phyloP scores from a whole-genome alignment of 2,797 vertebrate genomes.

The Huso huso region DNA sequence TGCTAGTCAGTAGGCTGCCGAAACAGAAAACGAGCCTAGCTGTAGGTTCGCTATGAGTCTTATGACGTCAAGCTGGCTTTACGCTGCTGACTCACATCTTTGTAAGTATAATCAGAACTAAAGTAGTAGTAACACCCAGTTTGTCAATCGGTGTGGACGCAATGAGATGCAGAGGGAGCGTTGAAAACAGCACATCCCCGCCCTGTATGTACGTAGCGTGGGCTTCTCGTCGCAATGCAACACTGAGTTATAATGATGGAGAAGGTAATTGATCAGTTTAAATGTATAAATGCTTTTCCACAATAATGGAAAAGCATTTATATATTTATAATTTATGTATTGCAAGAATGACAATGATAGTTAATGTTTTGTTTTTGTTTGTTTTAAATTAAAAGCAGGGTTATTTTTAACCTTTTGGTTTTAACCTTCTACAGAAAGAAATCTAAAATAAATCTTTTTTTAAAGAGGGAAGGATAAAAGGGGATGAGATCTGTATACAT shows the following conservation, averaged over 20 bases:
- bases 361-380: no score
- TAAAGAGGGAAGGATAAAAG: no score
- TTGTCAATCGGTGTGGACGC: slow-evolving; percentile 15
- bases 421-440: no score
- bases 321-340: no score
- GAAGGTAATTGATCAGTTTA: neutral
- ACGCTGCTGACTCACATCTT: slow-evolving; percentile 57
- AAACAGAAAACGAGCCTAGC: slow-evolving; percentile 22
- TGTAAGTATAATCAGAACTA: slow-evolving; percentile 40
- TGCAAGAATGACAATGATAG: no score
- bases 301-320: no score
- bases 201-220: neutral
- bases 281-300: no score
- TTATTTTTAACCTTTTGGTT: no score
- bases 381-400: no score
- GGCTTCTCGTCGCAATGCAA: slow-evolving; percentile 1
- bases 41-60: slow-evolving; percentile 32
- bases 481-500: no score
- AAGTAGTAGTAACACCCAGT: slow-evolving; percentile 36
- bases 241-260: neutral
- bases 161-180: neutral
- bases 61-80: slow-evolving; percentile 38
- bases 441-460: no score
- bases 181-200: neutral
- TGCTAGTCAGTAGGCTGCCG: slow-evolving; percentile 13